Percentiles rank a stretch among this genome's conserved stretches.
These are phyloP conservation scores for Danio albolineatus DNA, from an alignment of 2,797 vertebrate genomes.

Conservation along the genomic window DNA sequence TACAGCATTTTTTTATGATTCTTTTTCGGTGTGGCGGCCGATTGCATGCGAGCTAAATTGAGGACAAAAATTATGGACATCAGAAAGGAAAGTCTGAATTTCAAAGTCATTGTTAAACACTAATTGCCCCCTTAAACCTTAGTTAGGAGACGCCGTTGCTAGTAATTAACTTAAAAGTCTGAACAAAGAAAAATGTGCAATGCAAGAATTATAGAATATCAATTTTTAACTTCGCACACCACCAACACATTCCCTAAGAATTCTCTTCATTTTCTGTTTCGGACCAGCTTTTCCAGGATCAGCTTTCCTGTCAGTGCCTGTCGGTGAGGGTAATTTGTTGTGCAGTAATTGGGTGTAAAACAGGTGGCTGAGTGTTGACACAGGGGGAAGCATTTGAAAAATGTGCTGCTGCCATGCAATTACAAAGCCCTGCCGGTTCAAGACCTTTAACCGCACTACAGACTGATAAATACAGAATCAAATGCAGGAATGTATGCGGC, in stretches of 20 bases:
- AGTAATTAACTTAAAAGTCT: conserved; percentile 1
- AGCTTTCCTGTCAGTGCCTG: conserved; percentile 51
- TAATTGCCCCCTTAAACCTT: conserved; percentile 10
- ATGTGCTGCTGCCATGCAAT: conserved; percentile 76
- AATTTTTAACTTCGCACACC: not conserved
- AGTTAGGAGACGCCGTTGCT: not conserved
- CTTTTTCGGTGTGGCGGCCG: not conserved
- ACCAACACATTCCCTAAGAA: not conserved
- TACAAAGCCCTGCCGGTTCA: conserved; percentile 74
- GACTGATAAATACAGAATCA: conserved; percentile 75
- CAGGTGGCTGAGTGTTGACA: conserved; percentile 80
- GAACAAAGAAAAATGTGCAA: not conserved
- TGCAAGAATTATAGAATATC: not conserved
- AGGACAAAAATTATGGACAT: conserved; percentile 3
- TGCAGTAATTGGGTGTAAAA: conserved; percentile 77
- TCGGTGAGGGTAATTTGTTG: conserved; percentile 56
- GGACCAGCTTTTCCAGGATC: conserved; percentile 17
- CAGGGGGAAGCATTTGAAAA: conserved; percentile 77
- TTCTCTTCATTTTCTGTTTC: conserved; percentile 12
- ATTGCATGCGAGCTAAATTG: not conserved
- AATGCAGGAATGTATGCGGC: conserved; percentile 67
- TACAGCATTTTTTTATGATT: not conserved
- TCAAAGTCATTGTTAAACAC: conserved; percentile 1
- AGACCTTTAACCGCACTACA: conserved; percentile 75
- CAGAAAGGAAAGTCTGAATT: not conserved